These are phyloP conservation scores for Sialia sialis DNA, from an alignment of 2,113 vertebrate genomes.

Conservation along the genomic window DNA sequence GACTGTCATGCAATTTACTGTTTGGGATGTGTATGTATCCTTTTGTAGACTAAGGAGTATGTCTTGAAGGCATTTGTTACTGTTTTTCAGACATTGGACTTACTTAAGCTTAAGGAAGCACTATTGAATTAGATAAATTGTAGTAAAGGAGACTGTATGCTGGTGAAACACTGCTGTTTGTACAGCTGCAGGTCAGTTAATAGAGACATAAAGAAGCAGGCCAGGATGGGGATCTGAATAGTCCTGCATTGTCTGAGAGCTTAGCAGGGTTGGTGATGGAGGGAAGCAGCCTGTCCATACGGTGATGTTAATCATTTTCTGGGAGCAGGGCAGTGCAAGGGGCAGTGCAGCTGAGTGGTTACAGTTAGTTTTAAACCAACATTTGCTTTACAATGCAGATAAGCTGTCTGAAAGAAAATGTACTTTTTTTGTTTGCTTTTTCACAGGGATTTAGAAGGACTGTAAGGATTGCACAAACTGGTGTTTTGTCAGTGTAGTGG, in stretches of 20 bases:
- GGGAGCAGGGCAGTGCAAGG: not conserved
- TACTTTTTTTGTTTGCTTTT: not conserved
- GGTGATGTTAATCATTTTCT: not conserved
- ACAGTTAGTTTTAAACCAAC: not conserved
- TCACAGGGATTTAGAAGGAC: not conserved
- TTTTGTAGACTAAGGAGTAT: not conserved
- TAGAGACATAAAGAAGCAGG: slow-evolving; percentile 12
- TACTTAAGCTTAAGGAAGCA: not conserved
- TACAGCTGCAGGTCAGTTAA: slow-evolving; percentile 48
- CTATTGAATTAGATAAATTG: not conserved
- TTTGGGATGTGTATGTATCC: not conserved
- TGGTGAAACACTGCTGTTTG: slow-evolving; percentile 47
- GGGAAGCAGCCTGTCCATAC: not conserved
- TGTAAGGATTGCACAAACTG: not conserved
- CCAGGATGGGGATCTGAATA: slow-evolving; percentile 21
- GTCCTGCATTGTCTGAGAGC: slow-evolving; percentile 42
- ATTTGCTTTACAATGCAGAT: not conserved
- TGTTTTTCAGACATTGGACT: not conserved
- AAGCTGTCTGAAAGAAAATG: not conserved
- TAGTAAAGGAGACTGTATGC: not conserved
- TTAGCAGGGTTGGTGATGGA: not conserved
- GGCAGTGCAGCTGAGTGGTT: not conserved
- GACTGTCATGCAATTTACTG: not conserved
- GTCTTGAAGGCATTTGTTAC: not conserved
- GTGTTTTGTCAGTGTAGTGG: not conserved